Conservation (phyloP, 2,797 vertebrate genomes). For the Lates japonicus region DNA sequence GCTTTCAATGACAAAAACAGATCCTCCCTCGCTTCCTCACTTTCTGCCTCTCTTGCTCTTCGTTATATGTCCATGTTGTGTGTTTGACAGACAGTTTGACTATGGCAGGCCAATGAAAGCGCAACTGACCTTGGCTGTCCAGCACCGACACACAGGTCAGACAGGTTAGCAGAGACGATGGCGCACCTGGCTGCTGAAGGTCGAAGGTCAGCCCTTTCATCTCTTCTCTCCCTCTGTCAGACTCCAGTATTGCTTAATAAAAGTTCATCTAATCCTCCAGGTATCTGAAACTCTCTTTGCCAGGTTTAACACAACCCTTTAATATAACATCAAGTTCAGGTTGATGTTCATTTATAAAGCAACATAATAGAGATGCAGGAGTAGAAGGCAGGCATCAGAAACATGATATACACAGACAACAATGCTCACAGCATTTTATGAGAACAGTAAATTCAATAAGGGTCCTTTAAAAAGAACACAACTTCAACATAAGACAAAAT, state of each 20-base stretch:
- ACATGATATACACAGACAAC: neutral
- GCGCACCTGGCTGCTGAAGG: slow-evolving; percentile 14
- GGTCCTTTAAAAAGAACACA: neutral
- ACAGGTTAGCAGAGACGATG: slow-evolving; percentile 32
- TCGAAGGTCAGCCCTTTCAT: slow-evolving; percentile 12
- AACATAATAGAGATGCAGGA: neutral
- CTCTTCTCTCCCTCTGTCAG: neutral
- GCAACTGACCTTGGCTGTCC: slow-evolving; percentile 28
- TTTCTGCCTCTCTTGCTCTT: neutral
- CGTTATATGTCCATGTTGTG: neutral
- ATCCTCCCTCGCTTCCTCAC: neutral
- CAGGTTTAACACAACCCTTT: neutral
- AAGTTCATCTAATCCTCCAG: neutral
- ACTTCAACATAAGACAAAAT: neutral
- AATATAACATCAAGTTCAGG: neutral
- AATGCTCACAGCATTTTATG: neutral
- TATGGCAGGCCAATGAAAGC: slow-evolving; percentile 19
- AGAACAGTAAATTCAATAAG: neutral
- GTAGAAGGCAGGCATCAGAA: neutral
- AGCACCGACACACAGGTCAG: slow-evolving; percentile 19
- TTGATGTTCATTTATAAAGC: neutral
- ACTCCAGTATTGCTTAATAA: neutral
- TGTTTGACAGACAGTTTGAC: slow-evolving; percentile 23
- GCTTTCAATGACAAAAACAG: neutral
- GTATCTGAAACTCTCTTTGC: slow-evolving; percentile 8